Base-by-base conservation (phyloP, 2,888 invertebrate species). In the Asteroscopus sphinx region DNA sequence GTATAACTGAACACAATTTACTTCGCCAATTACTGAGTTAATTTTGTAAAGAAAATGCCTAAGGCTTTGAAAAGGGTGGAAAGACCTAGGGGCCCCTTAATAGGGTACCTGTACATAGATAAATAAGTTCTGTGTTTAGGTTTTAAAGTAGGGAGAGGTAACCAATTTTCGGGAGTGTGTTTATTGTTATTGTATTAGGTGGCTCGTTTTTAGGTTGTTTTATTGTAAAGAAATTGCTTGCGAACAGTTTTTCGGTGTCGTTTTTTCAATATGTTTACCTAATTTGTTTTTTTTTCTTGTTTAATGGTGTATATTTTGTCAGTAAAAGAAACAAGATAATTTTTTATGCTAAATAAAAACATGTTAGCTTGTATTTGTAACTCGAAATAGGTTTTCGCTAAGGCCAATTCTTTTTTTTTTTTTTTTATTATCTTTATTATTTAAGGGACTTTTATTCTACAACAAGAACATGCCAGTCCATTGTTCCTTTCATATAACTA, bases 11-110 rank as follows among this genome's bases (percentile, higher is more conserved):
- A 48, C 53, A 53, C 73, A 77, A 77, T 79, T 82, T 72, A 73
- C 69, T 77, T 76, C 47, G 64, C 68, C 76, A 76, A 81, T 82
- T 66, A 60, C 64, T 3, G 45, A 66, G 73, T 76, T 79, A 77
- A 80, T 81, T 78, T 75, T 41, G 52, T 54, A 54, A 68, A 67
- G 76, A 76, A 74, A 82, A 57, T 67, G 67, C 70, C 68, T 46
- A n/a, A 51, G 56, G 69, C 63, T 56, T 46, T 51, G 33, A 62
- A 62, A n/a, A 41, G 59, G 52, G 53, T 55, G 40, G 42, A 45
- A 52, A 53, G 42, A 47, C 39, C 44, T 54, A 40, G 25, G 26
- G 9, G 9, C 4, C 6, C 44, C 30, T 44, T 55, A 59, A 73
- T 67, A 67, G 30, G 30, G 12, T 47, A 54, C 35, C 52, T 46